A percentile compares a stretch with the other conserved stretches of the same genome.
Conservation (phyloP, 2,797 vertebrate genomes). For the Pagetopsis macropterus region DNA sequence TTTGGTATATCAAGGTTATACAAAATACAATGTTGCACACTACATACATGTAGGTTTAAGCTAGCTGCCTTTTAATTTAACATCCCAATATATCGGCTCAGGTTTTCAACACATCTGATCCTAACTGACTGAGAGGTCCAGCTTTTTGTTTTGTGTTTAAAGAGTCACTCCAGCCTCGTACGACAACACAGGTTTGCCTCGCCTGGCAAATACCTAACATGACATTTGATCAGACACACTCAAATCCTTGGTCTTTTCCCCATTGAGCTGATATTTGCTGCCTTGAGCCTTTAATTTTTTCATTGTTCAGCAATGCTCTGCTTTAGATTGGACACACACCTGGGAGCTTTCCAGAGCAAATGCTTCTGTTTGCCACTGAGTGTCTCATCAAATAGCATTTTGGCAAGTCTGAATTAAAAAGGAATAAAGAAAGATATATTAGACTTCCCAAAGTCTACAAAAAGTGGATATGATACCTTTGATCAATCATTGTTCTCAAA, state of each 20-base stretch:
- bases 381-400: background rate
- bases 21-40: no score
- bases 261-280: background rate
- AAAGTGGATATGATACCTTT: background rate
- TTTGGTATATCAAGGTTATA: no score
- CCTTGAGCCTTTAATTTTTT: background rate
- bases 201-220: background rate
- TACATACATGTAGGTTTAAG: no score
- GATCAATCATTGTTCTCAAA: conserved; percentile 2
- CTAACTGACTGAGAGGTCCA: background rate
- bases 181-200: background rate
- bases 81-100: background rate
- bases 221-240: conserved; percentile 29
- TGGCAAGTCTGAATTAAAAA: background rate
- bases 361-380: background rate
- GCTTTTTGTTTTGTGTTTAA: conserved; percentile 11
- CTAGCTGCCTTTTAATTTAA: no score
- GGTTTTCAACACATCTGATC: background rate
- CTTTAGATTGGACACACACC: background rate
- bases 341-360: background rate
- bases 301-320: background rate
- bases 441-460: background rate
- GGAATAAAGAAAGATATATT: no score
- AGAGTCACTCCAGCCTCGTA: background rate
- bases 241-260: conserved; percentile 1